These are phyloP conservation scores for Hirundichthys speculiger DNA, from an alignment of 2,113 vertebrate species.

Conservation along the genomic window DNA sequence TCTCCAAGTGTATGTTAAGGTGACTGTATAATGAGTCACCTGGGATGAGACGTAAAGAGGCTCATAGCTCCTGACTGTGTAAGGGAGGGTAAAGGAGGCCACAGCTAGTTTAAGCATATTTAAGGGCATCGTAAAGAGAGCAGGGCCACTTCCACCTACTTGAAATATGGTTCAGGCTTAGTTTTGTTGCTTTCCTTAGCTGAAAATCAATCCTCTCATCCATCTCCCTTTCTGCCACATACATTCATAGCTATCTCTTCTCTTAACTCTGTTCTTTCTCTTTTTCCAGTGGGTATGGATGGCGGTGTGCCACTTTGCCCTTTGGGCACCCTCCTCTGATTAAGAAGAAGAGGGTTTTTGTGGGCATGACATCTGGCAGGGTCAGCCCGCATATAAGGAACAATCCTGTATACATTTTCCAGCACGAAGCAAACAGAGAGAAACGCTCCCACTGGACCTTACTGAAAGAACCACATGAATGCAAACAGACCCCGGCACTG, in stretches of 20 bases:
- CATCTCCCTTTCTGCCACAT: conserved; percentile 6
- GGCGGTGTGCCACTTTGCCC: conserved; percentile 80
- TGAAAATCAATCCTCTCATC: conserved; percentile 35
- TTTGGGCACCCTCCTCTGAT: conserved; percentile 76
- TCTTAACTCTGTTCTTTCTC: conserved; percentile 21
- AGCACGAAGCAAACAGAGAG: conserved; percentile 73
- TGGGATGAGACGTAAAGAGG: conserved; percentile 68
- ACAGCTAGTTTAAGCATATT: conserved; percentile 63
- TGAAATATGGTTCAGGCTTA: conserved; percentile 43
- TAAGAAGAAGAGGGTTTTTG: conserved; percentile 79
- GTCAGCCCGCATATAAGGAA: conserved; percentile 62
- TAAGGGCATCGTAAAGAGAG: conserved; percentile 59
- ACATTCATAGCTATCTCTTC: conserved; percentile 22
- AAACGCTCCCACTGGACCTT: conserved; percentile 58
- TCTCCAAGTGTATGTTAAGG: conserved; percentile 56
- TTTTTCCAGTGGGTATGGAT: conserved; percentile 55
- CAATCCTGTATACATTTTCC: conserved; percentile 72
- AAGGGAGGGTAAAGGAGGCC: conserved; percentile 38
- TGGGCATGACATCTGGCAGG: conserved; percentile 70
- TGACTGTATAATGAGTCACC: conserved; percentile 69
- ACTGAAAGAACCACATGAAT: conserved; percentile 69
- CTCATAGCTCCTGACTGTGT: conserved; percentile 52
- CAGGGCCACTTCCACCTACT: conserved; percentile 45
- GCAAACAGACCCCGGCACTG: conserved; percentile 64
- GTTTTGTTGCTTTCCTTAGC: conserved; percentile 27